These are phyloP conservation scores for Bombus fervidus DNA, from an alignment of 1,140 invertebrate genomes.

Conservation along the genomic window DNA sequence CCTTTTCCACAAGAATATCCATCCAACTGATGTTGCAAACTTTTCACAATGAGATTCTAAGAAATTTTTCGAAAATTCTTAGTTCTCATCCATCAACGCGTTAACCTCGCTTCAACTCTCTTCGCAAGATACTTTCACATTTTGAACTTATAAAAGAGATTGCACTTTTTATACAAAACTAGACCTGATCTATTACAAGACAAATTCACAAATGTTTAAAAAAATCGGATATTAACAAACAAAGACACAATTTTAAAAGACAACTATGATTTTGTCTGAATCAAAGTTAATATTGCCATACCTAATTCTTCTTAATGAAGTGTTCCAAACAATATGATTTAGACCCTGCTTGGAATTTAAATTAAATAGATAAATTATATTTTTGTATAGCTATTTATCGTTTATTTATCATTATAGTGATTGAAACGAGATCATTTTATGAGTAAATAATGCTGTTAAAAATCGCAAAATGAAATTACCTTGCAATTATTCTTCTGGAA, in stretches of 20 bases:
- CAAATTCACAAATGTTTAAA: not conserved
- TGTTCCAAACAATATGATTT: not conserved
- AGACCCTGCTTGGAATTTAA: not conserved
- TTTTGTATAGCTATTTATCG: not conserved
- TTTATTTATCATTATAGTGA: not conserved
- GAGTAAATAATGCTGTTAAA: not conserved
- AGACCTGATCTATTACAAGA: not conserved
- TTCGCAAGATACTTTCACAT: not conserved
- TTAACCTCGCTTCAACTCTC: not conserved
- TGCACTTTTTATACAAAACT: not conserved
- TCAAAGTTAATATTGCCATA: too few relatives aligned
- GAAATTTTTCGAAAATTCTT: not conserved
- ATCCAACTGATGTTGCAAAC: not conserved
- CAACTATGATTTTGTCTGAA: too few relatives aligned
- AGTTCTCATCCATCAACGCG: conserved; percentile 1
- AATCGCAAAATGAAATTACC: not conserved
- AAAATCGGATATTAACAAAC: not conserved
- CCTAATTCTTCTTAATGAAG: not conserved
- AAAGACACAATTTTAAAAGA: too few relatives aligned
- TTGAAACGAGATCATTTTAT: not conserved
- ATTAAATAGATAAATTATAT: not conserved
- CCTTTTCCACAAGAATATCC: not conserved
- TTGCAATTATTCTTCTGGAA: not conserved
- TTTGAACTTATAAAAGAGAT: not conserved
- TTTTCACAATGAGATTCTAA: not conserved